Evolutionary conservation across 1,140 invertebrate species (phyloP).

Genomic region (Drosophila quadrilineata): DNA sequence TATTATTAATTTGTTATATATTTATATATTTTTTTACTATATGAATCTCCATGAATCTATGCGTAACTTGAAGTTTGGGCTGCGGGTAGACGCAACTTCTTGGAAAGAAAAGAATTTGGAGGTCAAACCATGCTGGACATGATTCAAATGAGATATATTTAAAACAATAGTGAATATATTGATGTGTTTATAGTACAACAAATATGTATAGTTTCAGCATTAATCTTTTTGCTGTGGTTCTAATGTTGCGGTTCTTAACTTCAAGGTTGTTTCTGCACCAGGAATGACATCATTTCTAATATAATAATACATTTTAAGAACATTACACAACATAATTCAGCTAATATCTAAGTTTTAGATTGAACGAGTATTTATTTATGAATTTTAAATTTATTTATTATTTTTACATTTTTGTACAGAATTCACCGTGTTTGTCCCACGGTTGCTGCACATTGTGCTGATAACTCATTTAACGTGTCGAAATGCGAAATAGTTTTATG

Average conservation of each 20-base stretch:
- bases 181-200: too few species aligned
- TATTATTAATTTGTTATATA: too few species aligned
- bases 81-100: too few species aligned
- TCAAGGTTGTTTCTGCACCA: not conserved
- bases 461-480: slow-evolving; percentile 77
- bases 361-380: not conserved
- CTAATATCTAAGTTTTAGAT: not conserved
- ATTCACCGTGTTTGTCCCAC: slow-evolving; percentile 22
- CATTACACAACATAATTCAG: not conserved
- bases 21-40: too few species aligned
- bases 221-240: not conserved
- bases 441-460: slow-evolving; percentile 42
- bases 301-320: not conserved
- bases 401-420: not conserved
- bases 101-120: not conserved
- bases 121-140: not conserved
- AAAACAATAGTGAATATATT: not conserved
- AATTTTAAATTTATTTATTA: too few species aligned
- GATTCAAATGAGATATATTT: not conserved
- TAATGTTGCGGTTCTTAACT: not conserved
- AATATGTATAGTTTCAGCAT: slow-evolving; percentile 2
- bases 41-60: too few species aligned
- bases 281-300: not conserved
- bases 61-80: too few species aligned
- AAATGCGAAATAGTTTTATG: slow-evolving; percentile 77